Conservation (phyloP, 2,888 invertebrate genomes). For the Heliconius ismenius region DNA sequence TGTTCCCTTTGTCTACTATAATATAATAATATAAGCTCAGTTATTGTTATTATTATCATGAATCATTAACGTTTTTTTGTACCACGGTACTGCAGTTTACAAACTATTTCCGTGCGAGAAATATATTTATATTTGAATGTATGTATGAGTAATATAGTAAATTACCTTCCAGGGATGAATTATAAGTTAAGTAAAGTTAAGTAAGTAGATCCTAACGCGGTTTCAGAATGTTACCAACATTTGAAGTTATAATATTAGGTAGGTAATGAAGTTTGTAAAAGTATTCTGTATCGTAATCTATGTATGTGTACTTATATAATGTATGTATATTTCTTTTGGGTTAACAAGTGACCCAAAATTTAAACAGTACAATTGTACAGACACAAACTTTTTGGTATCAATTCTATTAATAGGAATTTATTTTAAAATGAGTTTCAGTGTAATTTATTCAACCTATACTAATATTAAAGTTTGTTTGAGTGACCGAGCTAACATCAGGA, state of each 20-base stretch:
- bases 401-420: no score
- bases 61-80: conserved; percentile 4
- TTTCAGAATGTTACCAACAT: neutral
- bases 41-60: conserved; percentile 14
- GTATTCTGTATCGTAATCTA: neutral
- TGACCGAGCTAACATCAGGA: no score
- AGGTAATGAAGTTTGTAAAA: neutral
- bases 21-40: no score
- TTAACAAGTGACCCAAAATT: no score
- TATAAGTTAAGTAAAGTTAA: neutral
- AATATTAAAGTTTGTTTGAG: no score
- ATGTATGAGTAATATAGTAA: conserved; percentile 5
- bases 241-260: neutral
- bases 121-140: neutral
- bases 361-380: no score
- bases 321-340: no score
- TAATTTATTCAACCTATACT: no score
- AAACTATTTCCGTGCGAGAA: neutral
- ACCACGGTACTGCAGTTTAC: neutral
- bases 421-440: no score
- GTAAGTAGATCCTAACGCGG: neutral
- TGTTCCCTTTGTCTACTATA: no score
- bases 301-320: no score
- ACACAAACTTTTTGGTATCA: no score
- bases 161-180: conserved; percentile 23